Percentiles rank a stretch among this genome's conserved stretches.
These are phyloP conservation scores for Sarcoramphus papa DNA, from an alignment of 2,797 vertebrate species.

Conservation along the genomic window DNA sequence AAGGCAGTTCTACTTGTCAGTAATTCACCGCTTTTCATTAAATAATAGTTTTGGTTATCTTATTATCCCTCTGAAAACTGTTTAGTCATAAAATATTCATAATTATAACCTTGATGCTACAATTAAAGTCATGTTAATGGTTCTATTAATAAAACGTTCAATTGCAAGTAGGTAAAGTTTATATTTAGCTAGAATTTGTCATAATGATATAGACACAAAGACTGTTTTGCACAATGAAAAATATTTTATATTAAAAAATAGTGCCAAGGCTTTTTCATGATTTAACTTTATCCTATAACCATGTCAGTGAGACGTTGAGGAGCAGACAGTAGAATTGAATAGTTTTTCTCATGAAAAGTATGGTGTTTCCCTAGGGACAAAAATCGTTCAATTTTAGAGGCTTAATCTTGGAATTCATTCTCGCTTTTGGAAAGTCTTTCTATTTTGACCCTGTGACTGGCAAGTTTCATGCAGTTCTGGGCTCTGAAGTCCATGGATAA, in stretches of 20 bases:
- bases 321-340: neutral
- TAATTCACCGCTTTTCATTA: neutral
- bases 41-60: constrained; percentile 9
- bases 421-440: neutral
- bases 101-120: neutral
- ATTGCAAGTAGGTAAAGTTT: neutral
- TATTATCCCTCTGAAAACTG: constrained; percentile 21
- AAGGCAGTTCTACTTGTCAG: neutral
- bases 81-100: constrained; percentile 4
- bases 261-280: neutral
- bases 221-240: neutral
- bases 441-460: neutral
- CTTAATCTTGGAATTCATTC: neutral
- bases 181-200: neutral
- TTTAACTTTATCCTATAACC: neutral
- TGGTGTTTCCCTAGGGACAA: neutral
- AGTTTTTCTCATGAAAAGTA: neutral
- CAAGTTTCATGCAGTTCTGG: neutral
- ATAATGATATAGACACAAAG: neutral
- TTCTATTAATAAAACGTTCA: constrained; percentile 1
- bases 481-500: neutral
- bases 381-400: neutral
- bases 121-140: constrained; percentile 4
- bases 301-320: neutral
- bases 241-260: neutral